Evolutionary conservation across 2,797 vertebrate genomes (phyloP).

Genomic region (Anguilla megastoma): DNA sequence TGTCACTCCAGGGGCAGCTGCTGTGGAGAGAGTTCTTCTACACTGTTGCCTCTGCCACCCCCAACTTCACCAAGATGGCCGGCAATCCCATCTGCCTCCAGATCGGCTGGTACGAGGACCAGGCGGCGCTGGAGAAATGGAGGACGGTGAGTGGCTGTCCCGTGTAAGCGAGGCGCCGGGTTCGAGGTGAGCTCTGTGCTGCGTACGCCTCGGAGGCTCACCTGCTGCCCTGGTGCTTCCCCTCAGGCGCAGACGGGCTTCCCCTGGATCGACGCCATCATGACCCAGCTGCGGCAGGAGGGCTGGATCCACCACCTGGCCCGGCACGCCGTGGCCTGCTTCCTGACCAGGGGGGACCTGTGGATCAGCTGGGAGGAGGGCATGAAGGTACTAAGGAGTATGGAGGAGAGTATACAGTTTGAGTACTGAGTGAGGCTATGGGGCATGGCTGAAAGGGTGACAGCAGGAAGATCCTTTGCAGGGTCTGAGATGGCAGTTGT

Average conservation of each 20-base stretch:
- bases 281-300: slow-evolving; percentile 93
- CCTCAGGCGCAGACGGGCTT: slow-evolving; percentile 69
- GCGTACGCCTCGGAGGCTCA: background rate
- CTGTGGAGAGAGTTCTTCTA: slow-evolving; percentile 80
- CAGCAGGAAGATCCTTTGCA: background rate
- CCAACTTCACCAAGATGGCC: slow-evolving; percentile 78
- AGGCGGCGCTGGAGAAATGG: slow-evolving; percentile 77
- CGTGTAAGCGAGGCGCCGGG: background rate
- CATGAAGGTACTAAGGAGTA: slow-evolving; percentile 58
- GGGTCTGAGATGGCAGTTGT: background rate
- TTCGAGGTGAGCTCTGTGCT: background rate
- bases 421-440: background rate
- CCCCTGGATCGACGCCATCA: slow-evolving; percentile 95
- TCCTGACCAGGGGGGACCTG: slow-evolving; percentile 91
- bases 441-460: background rate
- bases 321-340: slow-evolving; percentile 89
- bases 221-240: background rate
- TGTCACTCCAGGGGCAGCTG: slow-evolving; percentile 77
- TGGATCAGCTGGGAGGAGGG: slow-evolving; percentile 62
- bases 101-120: slow-evolving; percentile 76
- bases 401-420: background rate
- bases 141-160: slow-evolving; percentile 46
- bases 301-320: slow-evolving; percentile 97
- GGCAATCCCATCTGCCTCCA: slow-evolving; percentile 78
- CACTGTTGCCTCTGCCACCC: slow-evolving; percentile 76